phyloP scores from a whole-genome alignment of 2,888 invertebrate genomes.

The Xestobium rufovillosum region DNA sequence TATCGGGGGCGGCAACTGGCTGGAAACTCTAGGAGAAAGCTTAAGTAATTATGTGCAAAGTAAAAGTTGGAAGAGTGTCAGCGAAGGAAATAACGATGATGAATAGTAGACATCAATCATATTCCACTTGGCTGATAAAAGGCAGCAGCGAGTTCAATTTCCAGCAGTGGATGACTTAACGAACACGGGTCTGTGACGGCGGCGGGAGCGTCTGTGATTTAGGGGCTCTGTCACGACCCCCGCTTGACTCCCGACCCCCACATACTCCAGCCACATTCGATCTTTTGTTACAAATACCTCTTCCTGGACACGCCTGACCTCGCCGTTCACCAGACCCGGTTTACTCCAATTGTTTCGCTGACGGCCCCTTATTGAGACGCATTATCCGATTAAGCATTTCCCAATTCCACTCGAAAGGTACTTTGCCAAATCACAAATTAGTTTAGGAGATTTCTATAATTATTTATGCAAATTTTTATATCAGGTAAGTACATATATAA shows the following conservation, averaged over 20 bases:
- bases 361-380: no score
- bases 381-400: no score
- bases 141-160: slow-evolving; percentile 26
- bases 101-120: slow-evolving; percentile 44
- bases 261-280: not conserved
- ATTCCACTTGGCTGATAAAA: slow-evolving; percentile 33
- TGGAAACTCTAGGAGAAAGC: no score
- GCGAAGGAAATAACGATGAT: slow-evolving; percentile 42
- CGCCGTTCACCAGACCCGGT: no score
- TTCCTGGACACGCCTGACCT: no score
- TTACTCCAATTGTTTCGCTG: no score
- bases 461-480: no score
- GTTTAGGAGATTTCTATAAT: no score
- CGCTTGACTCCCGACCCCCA: slow-evolving; percentile 22
- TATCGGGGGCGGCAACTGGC: no score
- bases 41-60: slow-evolving; percentile 36
- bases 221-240: slow-evolving; percentile 25
- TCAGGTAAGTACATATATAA: no score
- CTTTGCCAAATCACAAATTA: no score
- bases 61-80: slow-evolving; percentile 40
- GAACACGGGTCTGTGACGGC: slow-evolving; percentile 24
- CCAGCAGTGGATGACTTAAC: slow-evolving; percentile 26
- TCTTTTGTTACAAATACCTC: slow-evolving; percentile 1
- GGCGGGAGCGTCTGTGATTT: slow-evolving; percentile 29
- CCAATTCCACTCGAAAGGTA: no score